Evolutionary conservation across 2,797 vertebrate species (phyloP), one percentile per base, ranked within the genome.

Genomic region (Setipinna tenuifilis): DNA sequence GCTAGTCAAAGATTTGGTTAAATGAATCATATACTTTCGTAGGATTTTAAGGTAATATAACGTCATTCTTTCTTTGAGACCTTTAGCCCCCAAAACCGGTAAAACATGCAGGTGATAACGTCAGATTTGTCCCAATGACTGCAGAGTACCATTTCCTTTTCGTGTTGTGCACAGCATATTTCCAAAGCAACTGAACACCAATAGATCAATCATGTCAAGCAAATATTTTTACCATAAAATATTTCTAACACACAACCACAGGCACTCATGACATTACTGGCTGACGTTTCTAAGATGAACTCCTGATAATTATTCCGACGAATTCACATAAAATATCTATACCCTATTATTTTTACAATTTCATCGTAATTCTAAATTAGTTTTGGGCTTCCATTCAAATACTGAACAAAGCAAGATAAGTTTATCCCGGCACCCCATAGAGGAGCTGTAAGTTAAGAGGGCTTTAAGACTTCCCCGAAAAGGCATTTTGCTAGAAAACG

Each of bases 71-170:
- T 54, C 2, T 54, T 48, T 54, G 7, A 54, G 71, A 0, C 17
- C 10, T 44, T 21, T 10, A 41, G 0, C 17, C 71, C 71, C 28
- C 28, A 71, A 31, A 71, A 31, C 31, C 6, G 16, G 23, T 68
- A 16, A 0, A 75, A 75, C 14, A 14, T 19, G 28, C 28, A 17
- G 68, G 41, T 9, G 16, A 31, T 35, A 35, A 17, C 23, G 14
- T 31, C 58, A 28, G 14, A 71, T 17, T 14, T 71, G 25, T 28
- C 25, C 14, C 71, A 78, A 0, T 35, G 31, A 44, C 16, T 78
- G 71, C 25, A 14, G 35, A 78, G 35, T 44, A 14, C 71, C 71
- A 78, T 44, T 78, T 78, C 71, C 71, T 78, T 14, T 78, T 78
- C 35, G 31, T 44, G 31, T 2, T 78, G 31, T 44, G 19, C 31